Conservation (phyloP, 2,113 vertebrate species). For the Serinus canaria region DNA sequence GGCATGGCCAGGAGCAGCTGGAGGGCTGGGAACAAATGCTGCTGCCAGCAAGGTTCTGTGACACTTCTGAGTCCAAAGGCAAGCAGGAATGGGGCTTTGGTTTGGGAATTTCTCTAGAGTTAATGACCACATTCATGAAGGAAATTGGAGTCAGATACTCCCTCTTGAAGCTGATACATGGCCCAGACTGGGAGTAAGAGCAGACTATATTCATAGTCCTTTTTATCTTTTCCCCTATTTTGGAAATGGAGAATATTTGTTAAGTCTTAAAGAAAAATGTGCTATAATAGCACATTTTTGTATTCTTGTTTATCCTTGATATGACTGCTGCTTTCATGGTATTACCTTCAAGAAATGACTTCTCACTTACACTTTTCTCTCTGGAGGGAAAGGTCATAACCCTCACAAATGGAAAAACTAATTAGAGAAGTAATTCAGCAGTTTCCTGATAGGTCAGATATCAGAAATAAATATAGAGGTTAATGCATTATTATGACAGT, state of each 20-base stretch:
- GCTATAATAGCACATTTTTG: constrained; percentile 9
- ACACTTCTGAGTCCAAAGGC: background rate
- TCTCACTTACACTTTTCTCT: background rate
- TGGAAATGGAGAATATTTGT: background rate
- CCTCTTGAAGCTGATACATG: background rate
- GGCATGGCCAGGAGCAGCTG: background rate
- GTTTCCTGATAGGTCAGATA: background rate
- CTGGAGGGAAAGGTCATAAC: background rate
- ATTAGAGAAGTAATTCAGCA: constrained; percentile 53
- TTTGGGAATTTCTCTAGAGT: background rate
- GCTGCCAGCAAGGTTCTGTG: background rate
- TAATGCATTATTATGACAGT: background rate
- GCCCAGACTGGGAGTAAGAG: background rate
- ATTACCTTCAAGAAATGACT: background rate
- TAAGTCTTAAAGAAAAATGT: constrained; percentile 3
- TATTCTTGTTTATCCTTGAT: background rate
- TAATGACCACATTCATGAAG: background rate
- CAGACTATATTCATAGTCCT: background rate
- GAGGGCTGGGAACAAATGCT: background rate
- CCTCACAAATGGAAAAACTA: constrained; percentile 31
- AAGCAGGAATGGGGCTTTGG: background rate
- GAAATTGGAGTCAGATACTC: background rate
- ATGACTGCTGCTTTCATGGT: background rate
- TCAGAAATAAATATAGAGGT: background rate
- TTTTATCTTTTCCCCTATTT: background rate